Base-by-base conservation (phyloP, 2,113 vertebrate species). In the Origma solitaria region DNA sequence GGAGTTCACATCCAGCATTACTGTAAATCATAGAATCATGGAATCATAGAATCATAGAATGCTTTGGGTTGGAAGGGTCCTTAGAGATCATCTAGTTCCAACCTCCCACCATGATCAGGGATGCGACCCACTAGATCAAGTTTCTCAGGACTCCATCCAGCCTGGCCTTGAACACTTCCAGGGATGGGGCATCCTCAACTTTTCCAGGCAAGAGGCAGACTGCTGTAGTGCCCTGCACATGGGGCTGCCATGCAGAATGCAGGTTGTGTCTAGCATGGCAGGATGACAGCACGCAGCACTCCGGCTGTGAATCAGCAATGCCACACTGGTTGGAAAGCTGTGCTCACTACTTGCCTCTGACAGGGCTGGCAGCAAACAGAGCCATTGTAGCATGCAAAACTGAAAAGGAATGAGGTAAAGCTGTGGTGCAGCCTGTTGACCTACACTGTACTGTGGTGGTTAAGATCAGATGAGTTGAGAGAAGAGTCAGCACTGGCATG, bases 191-290 rank as follows among this genome's bases (percentile, higher is more conserved):
- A 49, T 37, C 56, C 31, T 20, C 30, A 35, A 3, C 3, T 62
- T 49, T 40, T 82, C 30, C 35, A 40, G 54, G 40, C 24, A 61
- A 7, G 20, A 30, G 35, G 38, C 0, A 20, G 49, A 3, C 21
- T 54, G 30, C 47, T 35, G n/a, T 30, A 58, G 42, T 2, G 4
- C 6, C 2, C 13, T 22, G 31, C 7, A 1, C 0, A 0, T 0
- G 27, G 53, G 19, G 30, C 53, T 68, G 69, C 44, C 6, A 4
- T 15, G 60, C 21, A 27, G 54, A 53, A 23, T 2, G 7, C 0
- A 0, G 13, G 49, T 6, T 54, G 47, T 22, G 25, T 31, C 9
- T 31, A 22, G 53, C 5, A 2, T 20, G 53, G 40, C 62, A 23
- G 20, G 28, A 11, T 27, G 61, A 57, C 1, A 16, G 56, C 1